A percentile compares a stretch with the other conserved stretches of the same genome.
Evolutionary conservation across 1,140 invertebrate genomes (phyloP).

Genomic region (Berghia stephanieae): DNA sequence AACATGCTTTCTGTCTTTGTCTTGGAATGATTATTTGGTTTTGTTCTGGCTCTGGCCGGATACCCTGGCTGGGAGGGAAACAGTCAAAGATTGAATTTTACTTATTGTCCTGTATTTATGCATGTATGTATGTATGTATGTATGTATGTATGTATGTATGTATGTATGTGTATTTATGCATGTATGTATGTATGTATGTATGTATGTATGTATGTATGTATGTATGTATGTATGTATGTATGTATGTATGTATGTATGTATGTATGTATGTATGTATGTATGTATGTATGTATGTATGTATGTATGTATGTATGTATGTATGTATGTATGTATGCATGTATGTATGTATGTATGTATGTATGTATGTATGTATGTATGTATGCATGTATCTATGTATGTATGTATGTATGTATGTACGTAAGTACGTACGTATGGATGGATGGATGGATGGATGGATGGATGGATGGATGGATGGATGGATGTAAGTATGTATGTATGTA

Average conservation of each 20-base stretch:
- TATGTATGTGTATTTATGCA: conserved; percentile 9
- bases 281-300: conserved; percentile 25
- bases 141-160: conserved; percentile 1
- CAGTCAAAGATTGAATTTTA: background rate
- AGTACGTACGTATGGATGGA: too few species aligned
- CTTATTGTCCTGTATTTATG: conserved; percentile 3
- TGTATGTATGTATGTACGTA: background rate
- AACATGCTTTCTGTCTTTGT: too few species aligned
- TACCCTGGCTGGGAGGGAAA: too few species aligned
- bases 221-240: background rate
- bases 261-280: conserved; percentile 8
- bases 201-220: background rate
- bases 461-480: too few species aligned
- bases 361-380: background rate
- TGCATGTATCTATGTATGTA: background rate
- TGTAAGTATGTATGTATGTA: background rate
- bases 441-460: background rate
- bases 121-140: conserved; percentile 6
- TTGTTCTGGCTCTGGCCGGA: too few species aligned
- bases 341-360: background rate
- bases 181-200: background rate
- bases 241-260: background rate
- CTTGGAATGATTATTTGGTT: too few species aligned
- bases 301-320: conserved; percentile 18
- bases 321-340: conserved; percentile 12